Base-by-base conservation (phyloP, 2,113 vertebrate genomes). In the Mirounga angustirostris region DNA sequence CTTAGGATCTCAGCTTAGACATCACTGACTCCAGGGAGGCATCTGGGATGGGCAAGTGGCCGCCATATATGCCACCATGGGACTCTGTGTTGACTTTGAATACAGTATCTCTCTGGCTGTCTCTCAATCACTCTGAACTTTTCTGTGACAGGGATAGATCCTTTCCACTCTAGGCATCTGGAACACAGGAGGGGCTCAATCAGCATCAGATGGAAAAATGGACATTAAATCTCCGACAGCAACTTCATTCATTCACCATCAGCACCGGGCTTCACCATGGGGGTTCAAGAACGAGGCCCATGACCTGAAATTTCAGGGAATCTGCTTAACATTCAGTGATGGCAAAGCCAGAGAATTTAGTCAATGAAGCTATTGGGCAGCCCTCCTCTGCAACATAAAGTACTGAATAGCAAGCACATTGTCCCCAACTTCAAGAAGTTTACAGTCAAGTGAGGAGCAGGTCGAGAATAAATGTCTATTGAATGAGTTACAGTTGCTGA, bases 21-120 rank as follows among this genome's bases (percentile, higher is more conserved):
- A 3, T 46, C 81, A 82, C 50, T 40, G 67, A 54, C 22, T 67
- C 94, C 26, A 63, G 30, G 40, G 59, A 43, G 19, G 18, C 4
- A 30, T 6, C 63, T 52, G 3, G 10, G 43, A 52, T 15, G 1
- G 26, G 19, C 13, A 40, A 52, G 43, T 2, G 13, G 69, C 40
- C 11, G 0, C 56, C 87, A 16, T 8, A 2, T 2, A 21, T 5
- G 40, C 50, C 33, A 52, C 46, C 50, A 1, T 2, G 71, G 22
- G 43, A 67, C 58, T 54, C 63, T 14, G 7, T 2, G 33, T n/a
- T 21, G 52, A 76, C 26, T 56, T 43, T 33, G 52, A 80, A 54
- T 43, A 58, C 24, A 33, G 11, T 21, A 5, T 24, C 58, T 30
- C 7, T 50, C 79, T 19, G 40, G 43, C 13, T 56, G 2, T 18